phyloP scores from a whole-genome alignment of 2,113 vertebrate species.

The Pollimyrus isidori region DNA sequence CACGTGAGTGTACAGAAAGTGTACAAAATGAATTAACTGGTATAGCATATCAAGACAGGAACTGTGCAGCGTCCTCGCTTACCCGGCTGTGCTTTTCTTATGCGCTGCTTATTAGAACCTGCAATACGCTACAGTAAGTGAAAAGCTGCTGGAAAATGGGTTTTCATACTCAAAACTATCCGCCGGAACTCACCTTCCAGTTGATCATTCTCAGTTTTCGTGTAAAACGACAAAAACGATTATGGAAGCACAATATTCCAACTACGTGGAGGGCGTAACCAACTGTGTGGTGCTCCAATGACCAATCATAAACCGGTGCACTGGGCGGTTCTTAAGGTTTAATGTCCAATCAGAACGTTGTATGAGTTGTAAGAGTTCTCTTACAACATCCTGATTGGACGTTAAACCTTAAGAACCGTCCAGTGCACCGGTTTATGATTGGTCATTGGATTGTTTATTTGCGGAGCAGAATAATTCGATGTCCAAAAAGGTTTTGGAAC shows the following conservation, averaged over 20 bases:
- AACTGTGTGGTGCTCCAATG: not conserved
- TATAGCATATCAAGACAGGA: not conserved
- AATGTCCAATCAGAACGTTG: not conserved
- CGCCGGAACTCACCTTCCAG: slow-evolving; percentile 30
- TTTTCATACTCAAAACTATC: not conserved
- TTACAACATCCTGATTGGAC: not conserved
- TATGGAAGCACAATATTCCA: not conserved
- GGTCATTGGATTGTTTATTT: not conserved
- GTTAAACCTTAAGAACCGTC: not conserved
- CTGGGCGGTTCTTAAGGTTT: not conserved
- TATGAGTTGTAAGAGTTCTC: not conserved
- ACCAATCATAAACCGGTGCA: not conserved
- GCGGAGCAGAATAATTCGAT: not conserved
- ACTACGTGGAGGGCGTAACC: not conserved
- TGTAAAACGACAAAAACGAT: not conserved
- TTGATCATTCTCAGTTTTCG: slow-evolving; percentile 33
- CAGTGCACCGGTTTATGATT: not conserved
- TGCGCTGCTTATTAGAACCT: not conserved
- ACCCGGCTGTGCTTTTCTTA: not conserved
- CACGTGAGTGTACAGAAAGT: not conserved
- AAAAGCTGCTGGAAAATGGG: not conserved
- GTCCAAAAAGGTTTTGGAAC: not conserved
- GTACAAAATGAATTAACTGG: not conserved
- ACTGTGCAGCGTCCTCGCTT: not conserved
- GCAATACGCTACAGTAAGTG: not conserved